Evolutionary conservation across 2,797 vertebrate genomes (phyloP), one percentile per base, ranked within the genome.

Genomic region (Merluccius polli): DNA sequence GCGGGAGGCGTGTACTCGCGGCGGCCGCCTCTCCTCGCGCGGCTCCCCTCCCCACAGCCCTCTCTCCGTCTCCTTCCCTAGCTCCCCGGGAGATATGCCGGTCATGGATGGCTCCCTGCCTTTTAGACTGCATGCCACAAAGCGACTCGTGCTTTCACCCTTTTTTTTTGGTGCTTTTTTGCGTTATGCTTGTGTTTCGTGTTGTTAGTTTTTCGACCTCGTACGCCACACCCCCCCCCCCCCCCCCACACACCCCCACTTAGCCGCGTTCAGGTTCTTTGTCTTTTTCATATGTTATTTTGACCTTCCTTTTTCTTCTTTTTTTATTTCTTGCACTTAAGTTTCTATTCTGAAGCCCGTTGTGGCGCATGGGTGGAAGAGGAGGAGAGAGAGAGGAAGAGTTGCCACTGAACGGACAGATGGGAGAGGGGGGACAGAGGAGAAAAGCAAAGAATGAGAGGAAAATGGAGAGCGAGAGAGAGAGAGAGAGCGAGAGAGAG

Each of bases 401-500:
- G 82, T 79, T 78, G 83, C 71, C 8, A 72, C 85, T 86, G 79
- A 85, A 86, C 85, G 84, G 88, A 89, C 85, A 87, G 77, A 85
- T 84, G 86, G 87, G 72, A 67, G 41, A 85, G 74, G 75, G 80
- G 86, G 87, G 72, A 67, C 65, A 85, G 74, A 76, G 80, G 82
- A 79, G 85, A 88, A 89, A 80, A 85, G 88, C 90, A 86, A 91
- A 86, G 88, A 30, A 63, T 77, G 81, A 33, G 70, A 78, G 77
- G 7, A 21, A 78, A 29, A 63, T 24, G 35, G 69, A 74, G 67
- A 71, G 52, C 12, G 73, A 75, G 77, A 44, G 73, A 74, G 72
- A 31, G 85, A 77, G 36, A 88, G 84, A 86, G 81, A 86, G 84
- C 16, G 27, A 32, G 32, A 35, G 10, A 4, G n/a, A 68, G 59